Evolutionary conservation across 2,113 vertebrate genomes (phyloP).

Genomic region (Strigops habroptila): DNA sequence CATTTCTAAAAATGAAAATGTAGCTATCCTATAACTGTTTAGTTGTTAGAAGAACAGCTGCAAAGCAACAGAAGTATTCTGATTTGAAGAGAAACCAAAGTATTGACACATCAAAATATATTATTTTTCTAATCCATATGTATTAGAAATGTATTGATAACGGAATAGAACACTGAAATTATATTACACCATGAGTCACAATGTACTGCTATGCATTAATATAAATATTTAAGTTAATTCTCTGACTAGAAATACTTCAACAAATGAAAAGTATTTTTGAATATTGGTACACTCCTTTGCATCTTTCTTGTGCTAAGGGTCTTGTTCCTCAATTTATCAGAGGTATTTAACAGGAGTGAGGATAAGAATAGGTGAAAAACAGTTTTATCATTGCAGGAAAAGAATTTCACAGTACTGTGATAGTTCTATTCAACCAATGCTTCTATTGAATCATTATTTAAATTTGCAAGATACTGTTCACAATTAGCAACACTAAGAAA

Average conservation of each 20-base stretch:
- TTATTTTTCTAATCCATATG: neutral
- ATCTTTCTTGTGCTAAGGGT: neutral
- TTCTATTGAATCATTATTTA: neutral
- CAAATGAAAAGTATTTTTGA: neutral
- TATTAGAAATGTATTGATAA: neutral
- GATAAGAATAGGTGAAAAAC: neutral
- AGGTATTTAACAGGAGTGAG: neutral
- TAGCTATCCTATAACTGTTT: accelerated
- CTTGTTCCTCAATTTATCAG: neutral
- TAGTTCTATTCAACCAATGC: neutral
- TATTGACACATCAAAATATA: neutral
- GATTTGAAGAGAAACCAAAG: neutral
- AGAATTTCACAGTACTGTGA: neutral
- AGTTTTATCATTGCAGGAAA: neutral
- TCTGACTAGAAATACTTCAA: neutral
- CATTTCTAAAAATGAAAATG: neutral
- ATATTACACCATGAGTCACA: neutral
- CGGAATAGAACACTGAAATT: neutral
- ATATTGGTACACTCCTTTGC: neutral
- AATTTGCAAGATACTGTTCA: neutral
- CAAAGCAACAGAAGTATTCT: neutral
- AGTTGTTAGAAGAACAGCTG: neutral
- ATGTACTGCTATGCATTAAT: neutral
- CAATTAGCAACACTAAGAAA: neutral
- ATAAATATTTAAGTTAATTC: neutral